Evolutionary conservation across 1,140 invertebrate species (phyloP).

Genomic region (Orius laevigatus): DNA sequence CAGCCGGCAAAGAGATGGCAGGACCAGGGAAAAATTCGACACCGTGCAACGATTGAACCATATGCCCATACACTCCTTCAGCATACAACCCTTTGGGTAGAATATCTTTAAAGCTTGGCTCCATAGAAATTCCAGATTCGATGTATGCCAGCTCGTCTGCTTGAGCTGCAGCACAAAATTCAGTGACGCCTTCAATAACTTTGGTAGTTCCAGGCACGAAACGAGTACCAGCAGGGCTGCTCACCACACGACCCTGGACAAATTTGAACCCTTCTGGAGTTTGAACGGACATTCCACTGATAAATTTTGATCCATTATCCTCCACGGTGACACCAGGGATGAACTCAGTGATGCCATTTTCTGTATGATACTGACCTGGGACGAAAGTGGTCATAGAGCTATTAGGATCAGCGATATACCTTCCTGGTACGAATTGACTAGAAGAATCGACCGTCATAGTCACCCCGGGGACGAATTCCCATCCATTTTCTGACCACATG

Average conservation of each 20-base stretch:
- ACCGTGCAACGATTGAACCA: conserved; percentile 45
- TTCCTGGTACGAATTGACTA: conserved; percentile 38
- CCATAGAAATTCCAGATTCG: conserved; percentile 18
- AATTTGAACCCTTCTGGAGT: conserved; percentile 46
- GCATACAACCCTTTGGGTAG: conserved; percentile 21
- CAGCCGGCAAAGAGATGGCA: conserved; percentile 27
- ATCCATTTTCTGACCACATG: conserved; percentile 31
- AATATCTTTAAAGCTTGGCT: background rate
- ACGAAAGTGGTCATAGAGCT: conserved; percentile 37
- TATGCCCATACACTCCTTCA: conserved; percentile 45
- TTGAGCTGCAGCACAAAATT: conserved; percentile 41
- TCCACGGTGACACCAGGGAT: conserved; percentile 36
- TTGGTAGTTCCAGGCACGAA: conserved; percentile 41
- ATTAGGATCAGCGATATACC: conserved; percentile 23
- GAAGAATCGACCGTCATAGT: conserved; percentile 35
- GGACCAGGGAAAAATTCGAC: conserved; percentile 53
- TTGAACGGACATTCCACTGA: conserved; percentile 45
- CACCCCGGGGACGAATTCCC: conserved; percentile 33
- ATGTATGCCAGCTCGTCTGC: conserved; percentile 36
- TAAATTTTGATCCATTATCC: conserved; percentile 33
- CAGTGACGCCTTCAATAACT: conserved; percentile 32
- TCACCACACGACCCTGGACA: conserved; percentile 46
- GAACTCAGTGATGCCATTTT: conserved; percentile 23
- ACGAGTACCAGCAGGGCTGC: conserved; percentile 33
- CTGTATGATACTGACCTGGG: conserved; percentile 43